phyloP scores from a whole-genome alignment of 2,797 vertebrate genomes.

The Ispidina lecontei region DNA sequence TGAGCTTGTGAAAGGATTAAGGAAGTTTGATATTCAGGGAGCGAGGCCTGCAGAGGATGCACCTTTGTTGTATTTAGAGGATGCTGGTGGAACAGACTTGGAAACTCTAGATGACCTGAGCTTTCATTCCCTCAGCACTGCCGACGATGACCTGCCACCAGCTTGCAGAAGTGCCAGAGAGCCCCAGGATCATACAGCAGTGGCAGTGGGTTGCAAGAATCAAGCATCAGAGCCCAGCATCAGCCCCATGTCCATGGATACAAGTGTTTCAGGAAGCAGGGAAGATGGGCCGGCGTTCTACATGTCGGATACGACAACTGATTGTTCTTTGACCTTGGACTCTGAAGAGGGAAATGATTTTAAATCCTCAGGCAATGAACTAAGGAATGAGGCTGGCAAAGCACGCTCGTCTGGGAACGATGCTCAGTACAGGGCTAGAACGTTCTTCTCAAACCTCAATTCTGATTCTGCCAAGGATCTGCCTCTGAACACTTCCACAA shows the following conservation, averaged over 20 bases:
- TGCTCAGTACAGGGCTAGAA: conserved; percentile 53
- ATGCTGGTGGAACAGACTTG: conserved; percentile 72
- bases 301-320: conserved; percentile 83
- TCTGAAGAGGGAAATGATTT: conserved; percentile 84
- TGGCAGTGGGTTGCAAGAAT: conserved; percentile 69
- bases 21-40: conserved; percentile 83
- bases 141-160: neutral
- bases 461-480: conserved; percentile 72
- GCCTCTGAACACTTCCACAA: conserved; percentile 51
- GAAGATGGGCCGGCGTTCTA: conserved; percentile 76
- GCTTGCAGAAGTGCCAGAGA: conserved; percentile 17
- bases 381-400: conserved; percentile 17
- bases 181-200: neutral
- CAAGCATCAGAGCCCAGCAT: conserved; percentile 83
- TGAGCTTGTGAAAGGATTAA: conserved; percentile 84
- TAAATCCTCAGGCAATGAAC: conserved; percentile 69
- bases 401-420: conserved; percentile 4
- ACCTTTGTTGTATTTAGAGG: conserved; percentile 74
- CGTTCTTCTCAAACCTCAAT: conserved; percentile 78
- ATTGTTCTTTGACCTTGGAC: conserved; percentile 90
- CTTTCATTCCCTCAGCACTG: conserved; percentile 30
- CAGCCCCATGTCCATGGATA: conserved; percentile 80
- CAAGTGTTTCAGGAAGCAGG: conserved; percentile 78
- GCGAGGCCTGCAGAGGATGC: conserved; percentile 71
- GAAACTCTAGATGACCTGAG: conserved; percentile 68